Evolutionary conservation across 2,888 invertebrate species (phyloP).

Genomic region (Lasioglossum leucozonium): DNA sequence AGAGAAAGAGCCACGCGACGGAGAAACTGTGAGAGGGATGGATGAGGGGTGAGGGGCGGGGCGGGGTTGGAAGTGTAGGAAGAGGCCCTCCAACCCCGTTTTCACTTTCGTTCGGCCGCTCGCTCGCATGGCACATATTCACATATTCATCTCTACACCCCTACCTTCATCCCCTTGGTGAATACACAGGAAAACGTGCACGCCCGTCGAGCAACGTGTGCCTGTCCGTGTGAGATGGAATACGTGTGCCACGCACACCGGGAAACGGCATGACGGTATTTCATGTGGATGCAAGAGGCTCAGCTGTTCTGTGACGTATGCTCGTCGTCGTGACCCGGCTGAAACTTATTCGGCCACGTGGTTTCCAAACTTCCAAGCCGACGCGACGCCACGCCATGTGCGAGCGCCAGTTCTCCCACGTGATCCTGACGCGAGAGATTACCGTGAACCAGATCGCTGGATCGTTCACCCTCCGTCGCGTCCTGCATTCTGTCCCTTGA

Average conservation of each 20-base stretch:
- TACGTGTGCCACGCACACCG: constrained; percentile 30
- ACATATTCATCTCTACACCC: constrained; percentile 75
- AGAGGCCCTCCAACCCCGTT: constrained; percentile 77
- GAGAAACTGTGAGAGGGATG: constrained; percentile 6
- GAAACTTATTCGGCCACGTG: constrained; percentile 75
- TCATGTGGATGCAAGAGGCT: constrained; percentile 67
- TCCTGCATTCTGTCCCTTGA: not conserved
- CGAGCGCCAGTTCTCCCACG: constrained; percentile 16
- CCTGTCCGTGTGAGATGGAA: constrained; percentile 4
- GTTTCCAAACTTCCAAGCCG: constrained; percentile 44
- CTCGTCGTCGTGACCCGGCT: constrained; percentile 51
- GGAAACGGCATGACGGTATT: constrained; percentile 53
- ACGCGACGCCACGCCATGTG: constrained; percentile 11
- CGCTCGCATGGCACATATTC: constrained; percentile 80
- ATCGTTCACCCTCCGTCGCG: constrained; percentile 7
- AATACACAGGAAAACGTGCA: constrained; percentile 48
- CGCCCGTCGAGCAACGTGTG: not conserved
- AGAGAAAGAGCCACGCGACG: not conserved
- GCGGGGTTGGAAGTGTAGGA: constrained; percentile 58
- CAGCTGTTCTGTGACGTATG: constrained; percentile 76
- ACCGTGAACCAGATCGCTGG: not conserved
- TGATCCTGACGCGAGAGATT: not conserved
- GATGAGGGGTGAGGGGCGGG: constrained; percentile 46
- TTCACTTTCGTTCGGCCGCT: constrained; percentile 79
- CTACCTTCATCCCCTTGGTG: constrained; percentile 63